Evolutionary conservation across 2,888 invertebrate species (phyloP), one percentile per base, ranked within the genome.

Genomic region (Stictocephala bisonia): DNA sequence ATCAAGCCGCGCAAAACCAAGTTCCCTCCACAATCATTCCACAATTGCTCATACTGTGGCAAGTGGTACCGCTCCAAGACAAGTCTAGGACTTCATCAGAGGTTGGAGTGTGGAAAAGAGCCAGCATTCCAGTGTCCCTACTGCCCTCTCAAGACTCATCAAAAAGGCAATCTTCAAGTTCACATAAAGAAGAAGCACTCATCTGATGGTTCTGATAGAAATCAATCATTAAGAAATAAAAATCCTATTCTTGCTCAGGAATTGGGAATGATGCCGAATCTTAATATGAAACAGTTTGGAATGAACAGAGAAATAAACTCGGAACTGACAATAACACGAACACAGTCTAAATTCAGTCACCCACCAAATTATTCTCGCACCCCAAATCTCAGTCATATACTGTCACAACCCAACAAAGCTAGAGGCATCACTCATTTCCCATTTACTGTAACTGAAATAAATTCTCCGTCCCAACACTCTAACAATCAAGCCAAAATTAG

Each of bases 31-130:
- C 72, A 41, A 29, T 56, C 73, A 2, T 73, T 64, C 27, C 56
- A 68, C 71, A 77, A 73, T 41, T 81, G 81, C 69, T 78, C 78
- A 6, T 79, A 74, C 13, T 81, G 81, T 70, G 79, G 79, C 29
- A 80, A 80, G 71, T 77, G 78, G n/a, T 81, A 81, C 75, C 77
- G 80, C 7, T 79, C 78, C 13, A 80, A 80, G 73, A 80, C 80
- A 35, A 79, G 79, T n/a, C 74, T 81, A 20, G 79, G 78, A 29
- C 75, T 80, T 11, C 82, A 82, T 56, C 78, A 80, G 48, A 76
- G 81, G 11, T 75, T 80, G 50, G 82, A 82, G 74, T 82, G 83
- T 74, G 82, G 82, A 18, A 81, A 81, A 73, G 81, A 80, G 71
- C 82, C 82, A 4, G 78, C 79, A 6, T 81, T 82, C 73, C 79